Evolutionary conservation across 2,113 vertebrate genomes (phyloP), one percentile per base, ranked within the genome.

Genomic region (Melanocharis versteri): DNA sequence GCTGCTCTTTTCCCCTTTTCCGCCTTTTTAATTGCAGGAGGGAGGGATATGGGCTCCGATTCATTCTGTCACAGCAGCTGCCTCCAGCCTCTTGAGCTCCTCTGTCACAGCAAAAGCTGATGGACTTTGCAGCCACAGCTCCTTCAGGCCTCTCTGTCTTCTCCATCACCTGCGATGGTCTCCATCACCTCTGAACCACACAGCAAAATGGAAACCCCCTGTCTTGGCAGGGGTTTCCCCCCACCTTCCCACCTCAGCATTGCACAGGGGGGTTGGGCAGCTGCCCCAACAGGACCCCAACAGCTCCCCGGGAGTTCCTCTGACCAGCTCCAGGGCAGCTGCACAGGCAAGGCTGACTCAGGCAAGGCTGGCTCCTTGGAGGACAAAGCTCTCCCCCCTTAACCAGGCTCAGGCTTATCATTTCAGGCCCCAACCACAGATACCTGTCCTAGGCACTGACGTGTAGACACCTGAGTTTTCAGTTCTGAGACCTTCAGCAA

Each of bases 1-100:
- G 82, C 56, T 95, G 90, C 85, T 93, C 78, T 93, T 58, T 87
- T 53, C 81, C 82, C 83, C 58, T 92, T 71, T 90, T 78, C 95
- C 0, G 19, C 89, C 70, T 91, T 88, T 95, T 91, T 84, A 93
- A 96, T 92, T 92, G 66, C 57, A 47, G 92, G 51, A 79, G 78
- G 83, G 83, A 88, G 75, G 76, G 80, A 72, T 56, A 2, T 4
- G 60, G 75, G 86, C 72, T 83, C 39, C 44, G 23, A 40, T 72
- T 80, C 48, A 0, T 37, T 65, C 85, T 71, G 68, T 22, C 64
- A 39, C 30, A 94, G 68, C 72, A 93, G 77, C 81, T 91, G 82
- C 71, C 90, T 93, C 68, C 88, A 69, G 53, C 62, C 84, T 77
- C 84, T 69, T 1, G 69, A 92, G 83, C 23, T 92, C 79, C 72